Evolutionary conservation across 2,888 invertebrate species (phyloP), one percentile per base, ranked within the genome.

Genomic region (Eubasilissa splendida): DNA sequence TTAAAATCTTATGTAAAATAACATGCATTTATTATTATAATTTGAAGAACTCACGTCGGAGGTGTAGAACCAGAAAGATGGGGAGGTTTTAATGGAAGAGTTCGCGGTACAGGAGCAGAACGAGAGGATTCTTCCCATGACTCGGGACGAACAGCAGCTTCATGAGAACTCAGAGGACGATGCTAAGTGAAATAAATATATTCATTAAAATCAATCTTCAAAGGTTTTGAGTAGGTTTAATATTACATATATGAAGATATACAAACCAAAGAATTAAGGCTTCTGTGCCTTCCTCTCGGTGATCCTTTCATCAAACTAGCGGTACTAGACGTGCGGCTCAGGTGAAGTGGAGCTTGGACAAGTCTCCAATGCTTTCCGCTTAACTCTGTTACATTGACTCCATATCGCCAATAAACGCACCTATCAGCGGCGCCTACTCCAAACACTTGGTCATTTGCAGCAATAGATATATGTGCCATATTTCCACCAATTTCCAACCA

Each of bases 401-500:
- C 96, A 85, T 93, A 93, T 77, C 97, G 91, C 88, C 95, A 94
- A 87, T 96, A 97, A 80, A 96, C 91, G 84, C 93, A 91, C 82
- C 96, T 93, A 88, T 97, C 97, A 84, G 94, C 93, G 66, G 94
- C 93, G 7, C 97, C 96, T 84, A 97, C 93, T 11, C 95, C 97
- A 92, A 96, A 96, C 10, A 95, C 94, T 91, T 97, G 97, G 89
- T 97, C 97, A 88, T 96, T 96, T 12, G 94, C 92, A 54, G 96
- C 95, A 79, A 97, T 95, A n/a, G 96, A 95, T 70, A 97, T 91
- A 86, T 95, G 91, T 33, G 93, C 92, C 93, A 97, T 95, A 87
- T 94, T 93, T 68, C 96, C 96, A 82, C 96, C 94, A 92, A 97
- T 96, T 90, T 96, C 96, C 52, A 97, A 93, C 97, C 97, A 97